A percentile compares a stretch with the other conserved stretches of the same genome.
These are phyloP conservation scores for Scomber scombrus DNA, from an alignment of 2,113 vertebrate genomes.

Conservation along the genomic window DNA sequence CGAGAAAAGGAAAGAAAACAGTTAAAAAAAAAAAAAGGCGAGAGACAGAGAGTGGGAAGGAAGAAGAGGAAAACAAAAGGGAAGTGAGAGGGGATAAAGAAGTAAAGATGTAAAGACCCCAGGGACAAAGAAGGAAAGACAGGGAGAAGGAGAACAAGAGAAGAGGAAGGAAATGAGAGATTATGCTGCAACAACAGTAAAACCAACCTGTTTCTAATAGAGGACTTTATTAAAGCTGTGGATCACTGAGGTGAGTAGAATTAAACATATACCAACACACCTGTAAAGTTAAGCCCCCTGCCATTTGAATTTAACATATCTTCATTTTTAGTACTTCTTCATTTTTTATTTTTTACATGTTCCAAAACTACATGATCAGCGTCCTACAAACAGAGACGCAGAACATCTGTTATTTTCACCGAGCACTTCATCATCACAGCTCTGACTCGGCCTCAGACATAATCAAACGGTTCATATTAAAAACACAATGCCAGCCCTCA, in stretches of 20 bases:
- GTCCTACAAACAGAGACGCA: not conserved
- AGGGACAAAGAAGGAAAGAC: not conserved
- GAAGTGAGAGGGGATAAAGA: not conserved
- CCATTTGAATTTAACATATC: too few relatives aligned
- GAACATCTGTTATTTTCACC: not conserved
- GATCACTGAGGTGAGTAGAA: too few relatives aligned
- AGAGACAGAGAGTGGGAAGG: conserved; percentile 6
- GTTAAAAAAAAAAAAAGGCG: not conserved
- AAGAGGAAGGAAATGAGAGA: not conserved
- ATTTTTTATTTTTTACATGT: not conserved
- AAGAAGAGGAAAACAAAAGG: not conserved
- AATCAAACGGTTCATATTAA: not conserved
- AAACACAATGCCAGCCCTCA: not conserved
- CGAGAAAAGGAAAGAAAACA: conserved; percentile 47
- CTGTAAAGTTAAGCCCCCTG: too few relatives aligned
- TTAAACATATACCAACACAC: too few relatives aligned
- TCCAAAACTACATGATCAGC: not conserved
- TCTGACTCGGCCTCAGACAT: not conserved
- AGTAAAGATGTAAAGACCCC: not conserved
- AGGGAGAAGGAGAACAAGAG: not conserved
- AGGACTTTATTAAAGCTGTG: too few relatives aligned
- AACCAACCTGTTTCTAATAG: not conserved
- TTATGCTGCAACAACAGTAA: not conserved
- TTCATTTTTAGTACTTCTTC: not conserved
- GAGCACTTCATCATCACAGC: not conserved